Evolutionary conservation across 2,113 vertebrate genomes (phyloP).

Genomic region (Carollia perspicillata): DNA sequence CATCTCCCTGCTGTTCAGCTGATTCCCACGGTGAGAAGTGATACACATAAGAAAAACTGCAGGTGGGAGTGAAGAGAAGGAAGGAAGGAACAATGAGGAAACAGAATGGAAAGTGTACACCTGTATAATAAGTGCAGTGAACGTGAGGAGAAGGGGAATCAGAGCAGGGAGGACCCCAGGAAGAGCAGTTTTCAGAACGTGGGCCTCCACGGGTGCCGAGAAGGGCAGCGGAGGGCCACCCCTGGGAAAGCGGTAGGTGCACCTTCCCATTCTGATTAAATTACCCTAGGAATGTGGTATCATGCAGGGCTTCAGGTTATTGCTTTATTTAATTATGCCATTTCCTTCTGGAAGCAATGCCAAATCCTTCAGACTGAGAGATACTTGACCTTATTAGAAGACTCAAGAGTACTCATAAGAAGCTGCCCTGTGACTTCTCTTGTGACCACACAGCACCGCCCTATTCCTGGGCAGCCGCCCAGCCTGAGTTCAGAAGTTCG

Average conservation of each 20-base stretch:
- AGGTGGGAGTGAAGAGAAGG: background rate
- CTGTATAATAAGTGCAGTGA: background rate
- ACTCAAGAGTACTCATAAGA: rapidly evolving
- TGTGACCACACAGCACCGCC: too few species aligned
- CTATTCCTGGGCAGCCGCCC: background rate
- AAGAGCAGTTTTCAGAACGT: background rate
- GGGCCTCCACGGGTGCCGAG: background rate
- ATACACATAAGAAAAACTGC: background rate
- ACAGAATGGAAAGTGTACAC: background rate
- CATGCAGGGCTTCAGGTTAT: background rate
- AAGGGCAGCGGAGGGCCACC: background rate
- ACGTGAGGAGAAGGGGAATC: background rate
- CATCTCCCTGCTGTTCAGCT: background rate
- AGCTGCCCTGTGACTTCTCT: background rate
- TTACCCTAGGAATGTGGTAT: background rate
- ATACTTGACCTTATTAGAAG: background rate
- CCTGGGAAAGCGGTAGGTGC: background rate
- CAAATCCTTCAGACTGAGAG: background rate
- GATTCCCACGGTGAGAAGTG: background rate
- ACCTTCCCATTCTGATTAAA: background rate
- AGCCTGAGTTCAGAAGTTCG: background rate
- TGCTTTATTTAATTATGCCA: background rate
- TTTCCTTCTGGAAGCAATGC: background rate
- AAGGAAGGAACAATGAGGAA: background rate
- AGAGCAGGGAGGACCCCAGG: rapidly evolving